phyloP scores from a whole-genome alignment of 2,113 vertebrate genomes.

The Scomber scombrus region DNA sequence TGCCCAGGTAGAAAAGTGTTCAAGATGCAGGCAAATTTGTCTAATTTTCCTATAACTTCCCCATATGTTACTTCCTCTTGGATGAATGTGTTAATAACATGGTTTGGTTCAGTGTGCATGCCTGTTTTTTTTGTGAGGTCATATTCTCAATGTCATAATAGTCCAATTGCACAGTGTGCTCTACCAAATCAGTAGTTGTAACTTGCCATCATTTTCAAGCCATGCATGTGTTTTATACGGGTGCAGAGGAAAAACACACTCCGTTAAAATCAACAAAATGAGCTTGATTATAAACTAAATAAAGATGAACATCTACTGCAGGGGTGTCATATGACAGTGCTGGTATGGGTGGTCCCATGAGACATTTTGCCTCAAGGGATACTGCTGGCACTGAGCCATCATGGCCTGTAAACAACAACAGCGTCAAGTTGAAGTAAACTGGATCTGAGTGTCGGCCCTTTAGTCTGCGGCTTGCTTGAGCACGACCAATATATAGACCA shows the following conservation, averaged over 20 bases:
- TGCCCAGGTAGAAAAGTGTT: not conserved
- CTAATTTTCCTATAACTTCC: not conserved
- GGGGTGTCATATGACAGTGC: constrained; percentile 68
- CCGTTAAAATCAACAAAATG: not conserved
- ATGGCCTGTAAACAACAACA: constrained; percentile 86
- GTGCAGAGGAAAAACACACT: not conserved
- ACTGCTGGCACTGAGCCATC: constrained; percentile 75
- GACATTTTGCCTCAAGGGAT: constrained; percentile 73
- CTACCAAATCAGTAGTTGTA: not conserved
- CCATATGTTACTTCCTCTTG: too few relatives aligned
- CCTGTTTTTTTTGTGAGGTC: not conserved
- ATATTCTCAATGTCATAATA: not conserved
- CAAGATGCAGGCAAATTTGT: not conserved
- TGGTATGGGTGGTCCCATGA: constrained; percentile 75
- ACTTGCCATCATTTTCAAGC: not conserved
- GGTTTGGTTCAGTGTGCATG: not conserved
- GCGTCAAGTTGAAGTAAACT: constrained; percentile 74
- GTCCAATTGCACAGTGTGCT: too few relatives aligned
- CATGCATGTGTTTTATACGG: not conserved
- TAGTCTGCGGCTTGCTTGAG: constrained; percentile 19
- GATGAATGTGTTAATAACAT: not conserved
- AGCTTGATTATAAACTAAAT: not conserved
- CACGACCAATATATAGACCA: not conserved
- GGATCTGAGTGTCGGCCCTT: constrained; percentile 57
- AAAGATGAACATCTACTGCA: not conserved